Evolutionary conservation across 2,113 vertebrate genomes (phyloP).

Genomic region (Bubalus kerabau): DNA sequence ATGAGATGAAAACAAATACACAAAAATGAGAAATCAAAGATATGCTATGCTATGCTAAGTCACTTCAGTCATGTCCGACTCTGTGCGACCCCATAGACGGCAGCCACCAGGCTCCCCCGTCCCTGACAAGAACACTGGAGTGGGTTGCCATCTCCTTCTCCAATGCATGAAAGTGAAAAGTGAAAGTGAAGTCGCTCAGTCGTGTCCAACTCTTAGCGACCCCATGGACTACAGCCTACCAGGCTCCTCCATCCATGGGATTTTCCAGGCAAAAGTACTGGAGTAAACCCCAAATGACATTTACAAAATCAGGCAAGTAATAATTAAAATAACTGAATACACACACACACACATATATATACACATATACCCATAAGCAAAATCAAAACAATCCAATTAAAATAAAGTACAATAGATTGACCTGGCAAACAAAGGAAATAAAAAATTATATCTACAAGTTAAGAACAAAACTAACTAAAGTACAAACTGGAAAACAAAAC

Average conservation of each 20-base stretch:
- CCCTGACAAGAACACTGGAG: no score
- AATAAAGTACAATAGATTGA: not conserved
- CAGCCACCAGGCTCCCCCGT: no score
- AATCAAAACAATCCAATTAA: not conserved
- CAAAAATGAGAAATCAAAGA: not conserved
- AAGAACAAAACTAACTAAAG: not conserved
- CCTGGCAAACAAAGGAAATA: not conserved
- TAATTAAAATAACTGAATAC: not conserved
- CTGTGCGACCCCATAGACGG: no score
- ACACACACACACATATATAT: fast-evolving
- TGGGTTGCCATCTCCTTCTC: no score
- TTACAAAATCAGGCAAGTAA: not conserved
- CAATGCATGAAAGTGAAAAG: no score
- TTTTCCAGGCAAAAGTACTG: no score
- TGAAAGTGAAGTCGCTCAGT: no score
- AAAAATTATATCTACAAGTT: not conserved
- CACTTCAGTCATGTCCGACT: no score
- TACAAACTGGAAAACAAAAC: not conserved
- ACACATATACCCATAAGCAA: not conserved
- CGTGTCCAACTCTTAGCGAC: no score
- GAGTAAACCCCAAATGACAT: not conserved
- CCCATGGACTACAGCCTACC: no score
- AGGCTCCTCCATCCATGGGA: no score
- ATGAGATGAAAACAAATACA: not conserved
- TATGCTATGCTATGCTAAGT: no score